phyloP scores from a whole-genome alignment of 2,797 vertebrate genomes.

The Sebastes diaconus region DNA sequence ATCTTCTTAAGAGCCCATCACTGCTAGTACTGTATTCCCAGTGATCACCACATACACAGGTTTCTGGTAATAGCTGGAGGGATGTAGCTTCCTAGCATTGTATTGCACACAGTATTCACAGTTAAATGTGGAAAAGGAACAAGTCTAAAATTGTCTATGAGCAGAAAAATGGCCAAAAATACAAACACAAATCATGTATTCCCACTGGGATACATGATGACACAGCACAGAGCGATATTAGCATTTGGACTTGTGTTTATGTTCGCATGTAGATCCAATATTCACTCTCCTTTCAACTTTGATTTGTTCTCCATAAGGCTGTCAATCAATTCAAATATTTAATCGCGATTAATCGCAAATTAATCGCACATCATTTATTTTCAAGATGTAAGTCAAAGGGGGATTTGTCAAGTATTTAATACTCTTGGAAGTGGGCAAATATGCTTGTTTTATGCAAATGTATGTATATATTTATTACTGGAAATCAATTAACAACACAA shows the following conservation, averaged over 20 bases:
- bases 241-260: background rate
- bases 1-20: background rate
- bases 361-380: too few relatives aligned
- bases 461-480: too few relatives aligned
- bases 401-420: too few relatives aligned
- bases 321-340: too few relatives aligned
- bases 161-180: background rate
- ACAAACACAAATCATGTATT: background rate
- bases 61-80: background rate
- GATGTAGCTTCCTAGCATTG: background rate
- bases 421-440: too few relatives aligned
- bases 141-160: background rate
- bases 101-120: background rate
- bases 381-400: too few relatives aligned
- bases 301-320: background rate
- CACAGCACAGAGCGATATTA: background rate
- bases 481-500: too few relatives aligned
- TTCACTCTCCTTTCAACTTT: background rate
- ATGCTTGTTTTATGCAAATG: too few relatives aligned
- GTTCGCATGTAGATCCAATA: background rate
- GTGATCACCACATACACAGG: background rate
- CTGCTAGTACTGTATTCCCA: background rate
- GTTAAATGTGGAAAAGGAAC: background rate
- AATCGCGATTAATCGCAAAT: too few relatives aligned
- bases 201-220: background rate